Conservation (phyloP, 2,797 vertebrate species). For the Carcharodon carcharias region DNA sequence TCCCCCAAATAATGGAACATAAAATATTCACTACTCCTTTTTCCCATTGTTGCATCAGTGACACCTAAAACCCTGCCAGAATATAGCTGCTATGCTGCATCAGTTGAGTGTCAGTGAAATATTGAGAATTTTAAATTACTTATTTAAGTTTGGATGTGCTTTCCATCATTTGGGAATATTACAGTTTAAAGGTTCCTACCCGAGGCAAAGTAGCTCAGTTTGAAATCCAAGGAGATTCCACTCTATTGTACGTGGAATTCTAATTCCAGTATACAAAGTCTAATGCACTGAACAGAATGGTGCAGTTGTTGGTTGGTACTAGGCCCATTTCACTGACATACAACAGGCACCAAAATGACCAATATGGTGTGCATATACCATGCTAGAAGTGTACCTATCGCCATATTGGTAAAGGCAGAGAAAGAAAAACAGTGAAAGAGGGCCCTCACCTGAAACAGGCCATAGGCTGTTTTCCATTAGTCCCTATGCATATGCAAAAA, state of each 20-base stretch:
- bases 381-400: not conserved
- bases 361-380: not conserved
- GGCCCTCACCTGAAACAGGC: not conserved
- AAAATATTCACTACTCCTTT: slow-evolving; percentile 21
- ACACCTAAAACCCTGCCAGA: not conserved
- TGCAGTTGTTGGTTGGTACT: not conserved
- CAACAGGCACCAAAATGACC: too few species aligned
- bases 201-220: not conserved
- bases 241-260: not conserved
- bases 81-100: not conserved
- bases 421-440: not conserved
- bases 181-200: slow-evolving; percentile 8
- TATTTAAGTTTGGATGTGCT: slow-evolving; percentile 29
- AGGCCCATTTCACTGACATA: not conserved
- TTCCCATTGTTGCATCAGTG: slow-evolving; percentile 14
- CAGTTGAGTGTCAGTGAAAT: slow-evolving; percentile 16
- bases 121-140: slow-evolving; percentile 28
- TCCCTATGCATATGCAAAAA: not conserved
- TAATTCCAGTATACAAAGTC: slow-evolving; percentile 17
- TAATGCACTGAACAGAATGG: slow-evolving; percentile 6
- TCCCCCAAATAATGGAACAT: slow-evolving; percentile 4
- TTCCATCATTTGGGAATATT: slow-evolving; percentile 19
- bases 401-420: not conserved
- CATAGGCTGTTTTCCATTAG: not conserved
- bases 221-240: slow-evolving; percentile 1